Base-by-base conservation (phyloP, 2,797 vertebrate species). In the Atherinosoma microstoma region DNA sequence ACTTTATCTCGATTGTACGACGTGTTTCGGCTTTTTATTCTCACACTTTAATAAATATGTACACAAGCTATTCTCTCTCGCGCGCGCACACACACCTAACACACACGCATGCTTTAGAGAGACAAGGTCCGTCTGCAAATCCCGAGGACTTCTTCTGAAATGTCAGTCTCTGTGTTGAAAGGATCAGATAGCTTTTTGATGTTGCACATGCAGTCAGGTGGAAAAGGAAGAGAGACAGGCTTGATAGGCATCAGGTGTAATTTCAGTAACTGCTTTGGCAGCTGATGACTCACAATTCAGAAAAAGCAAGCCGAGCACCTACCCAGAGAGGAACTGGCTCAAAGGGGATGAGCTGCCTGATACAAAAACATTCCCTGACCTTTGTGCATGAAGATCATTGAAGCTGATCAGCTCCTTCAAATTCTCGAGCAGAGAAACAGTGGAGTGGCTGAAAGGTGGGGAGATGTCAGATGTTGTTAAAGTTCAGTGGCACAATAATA, bases 221-320 rank as follows among this genome's bases (percentile, higher is more conserved):
- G 90, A 92, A 94, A 90, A 83, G 51, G 82, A 80, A 78, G 83
- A 87, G 89, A 89, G 90, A 79, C 85, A 53, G 65, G 73, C 83
- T 85, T 89, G 91, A 94, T 94, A 71, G 91, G 84, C 90, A 93
- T 94, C 91, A 92, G 92, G 91, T 93, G 91, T 93, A 91, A 93
- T 94, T 94, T 90, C 42, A 79, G 84, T 91, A 89, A 93, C 89
- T 73, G 91, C 84, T 82, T 82, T 89, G 85, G 88, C 90, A 90
- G 85, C 77, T 78, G 81, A 87, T 93, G 91, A 93, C 87, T 93
- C 92, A 85, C 74, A 75, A 67, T 87, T 85, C 74, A 63, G 80
- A 82, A 63, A 78, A 72, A 40, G 53, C 58, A 38, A 63, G 54
- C 64, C 58, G 81, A 75, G 83, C 77, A 42, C 62, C 78, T 79